Base-by-base conservation (phyloP, 2,888 invertebrate species). In the Onthophagus sagittarius region DNA sequence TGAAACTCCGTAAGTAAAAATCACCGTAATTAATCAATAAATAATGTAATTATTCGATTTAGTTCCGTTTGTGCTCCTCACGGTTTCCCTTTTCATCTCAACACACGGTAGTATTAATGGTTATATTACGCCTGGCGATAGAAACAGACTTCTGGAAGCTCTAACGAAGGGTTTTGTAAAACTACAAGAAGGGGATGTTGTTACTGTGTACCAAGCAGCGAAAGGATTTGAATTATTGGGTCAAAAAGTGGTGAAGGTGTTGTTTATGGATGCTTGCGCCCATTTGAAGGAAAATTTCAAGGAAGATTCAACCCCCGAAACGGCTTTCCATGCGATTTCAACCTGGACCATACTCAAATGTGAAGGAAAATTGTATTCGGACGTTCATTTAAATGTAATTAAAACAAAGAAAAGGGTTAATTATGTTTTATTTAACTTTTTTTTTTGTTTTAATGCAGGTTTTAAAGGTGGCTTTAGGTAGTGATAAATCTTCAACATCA, bases 161-260 rank as follows among this genome's bases (percentile, higher is more conserved):
- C 78, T 85, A 33, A 77, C 75, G 9, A 78, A 77, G 32, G 82
- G 80, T 65, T 80, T 83, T n/a, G 75, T 82, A 62, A 79, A 78
- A 63, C 71, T 79, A 13, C 80, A 82, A 69, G 77, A 76, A n/a
- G 81, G 88, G 77, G 94, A 94, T 82, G 81, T 93, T 67, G 85
- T 89, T 72, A 85, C 90, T 3, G 84, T 93, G 33, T 93, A 94
- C 83, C 93, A 93, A 86, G 91, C 93, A 2, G 88, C 92, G 0
- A 87, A 91, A 72, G 96, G 95, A 69, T 88, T 92, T 73, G 90
- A 89, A 78, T 85, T 91, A 67, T 86, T 94, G 0, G 91, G 90
- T 79, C 88, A 89, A 77, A 84, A 88, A 11, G 83, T 92, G 74
- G 89, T 87, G 62, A 86, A 78, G 69, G 88, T 81, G 81, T 82